Percentiles rank a stretch among this genome's conserved stretches.
These are phyloP conservation scores for Euwallacea fornicatus DNA, from an alignment of 1,140 invertebrate species.

Conservation along the genomic window DNA sequence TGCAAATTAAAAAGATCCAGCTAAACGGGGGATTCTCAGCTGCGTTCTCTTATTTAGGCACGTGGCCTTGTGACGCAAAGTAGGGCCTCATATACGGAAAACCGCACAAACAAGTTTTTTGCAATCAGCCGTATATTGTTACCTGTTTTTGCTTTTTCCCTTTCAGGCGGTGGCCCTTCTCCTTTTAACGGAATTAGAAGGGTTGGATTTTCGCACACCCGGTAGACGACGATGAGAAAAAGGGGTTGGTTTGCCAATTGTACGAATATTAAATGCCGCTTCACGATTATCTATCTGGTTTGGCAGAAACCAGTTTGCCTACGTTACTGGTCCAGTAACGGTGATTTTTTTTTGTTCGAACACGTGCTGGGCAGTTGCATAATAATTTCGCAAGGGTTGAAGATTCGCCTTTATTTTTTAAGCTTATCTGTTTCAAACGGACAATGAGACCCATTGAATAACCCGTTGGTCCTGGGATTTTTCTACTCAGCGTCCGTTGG, in stretches of 20 bases:
- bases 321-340: constrained; percentile 7
- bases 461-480: no score
- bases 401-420: not conserved
- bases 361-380: constrained; percentile 19
- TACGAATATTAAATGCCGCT: constrained; percentile 30
- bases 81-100: not conserved
- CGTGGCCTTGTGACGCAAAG: constrained; percentile 17
- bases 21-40: constrained; percentile 12
- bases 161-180: constrained; percentile 29
- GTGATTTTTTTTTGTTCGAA: constrained; percentile 7
- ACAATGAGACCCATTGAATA: no score
- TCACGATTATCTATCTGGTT: constrained; percentile 7
- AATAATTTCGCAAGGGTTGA: constrained; percentile 25
- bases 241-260: constrained; percentile 30
- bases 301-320: constrained; percentile 20
- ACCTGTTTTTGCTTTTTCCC: constrained; percentile 36
- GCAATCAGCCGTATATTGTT: constrained; percentile 33
- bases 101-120: constrained; percentile 36
- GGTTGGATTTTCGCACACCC: constrained; percentile 12
- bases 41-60: constrained; percentile 31
- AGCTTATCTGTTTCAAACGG: no score
- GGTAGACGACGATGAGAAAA: constrained; percentile 14
- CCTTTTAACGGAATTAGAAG: constrained; percentile 34
- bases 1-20: constrained; percentile 22
- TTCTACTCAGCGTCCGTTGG: no score